A percentile compares a stretch with the other conserved stretches of the same genome.
These are phyloP conservation scores for Drosophila atripex DNA, from an alignment of 2,888 invertebrate genomes.

Conservation along the genomic window DNA sequence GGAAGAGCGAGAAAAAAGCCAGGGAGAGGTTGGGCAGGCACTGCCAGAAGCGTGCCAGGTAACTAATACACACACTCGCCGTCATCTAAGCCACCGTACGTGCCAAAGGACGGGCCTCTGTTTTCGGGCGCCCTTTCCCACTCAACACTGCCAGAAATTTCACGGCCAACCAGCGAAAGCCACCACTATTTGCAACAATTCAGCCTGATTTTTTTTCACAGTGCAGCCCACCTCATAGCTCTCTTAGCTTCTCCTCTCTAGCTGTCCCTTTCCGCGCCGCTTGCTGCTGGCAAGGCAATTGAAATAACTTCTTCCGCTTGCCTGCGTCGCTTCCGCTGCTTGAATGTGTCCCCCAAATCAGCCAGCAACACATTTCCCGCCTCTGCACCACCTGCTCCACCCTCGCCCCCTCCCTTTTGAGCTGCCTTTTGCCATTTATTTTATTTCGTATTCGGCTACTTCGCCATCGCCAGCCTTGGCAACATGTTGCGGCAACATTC, in stretches of 20 bases:
- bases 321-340: slow-evolving; percentile 75
- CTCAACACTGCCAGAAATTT: slow-evolving; percentile 1
- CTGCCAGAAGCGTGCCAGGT: slow-evolving; percentile 72
- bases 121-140: slow-evolving; percentile 8
- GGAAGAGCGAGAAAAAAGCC: too few species aligned
- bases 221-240: slow-evolving; percentile 4
- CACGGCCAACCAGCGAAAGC: too few species aligned
- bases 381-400: neutral
- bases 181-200: too few species aligned
- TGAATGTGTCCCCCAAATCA: slow-evolving; percentile 73
- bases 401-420: slow-evolving; percentile 41
- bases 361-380: slow-evolving; percentile 28
- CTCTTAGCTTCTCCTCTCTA: slow-evolving; percentile 5
- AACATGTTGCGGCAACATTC: slow-evolving; percentile 43
- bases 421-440: slow-evolving; percentile 66
- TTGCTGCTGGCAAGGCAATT: slow-evolving; percentile 67
- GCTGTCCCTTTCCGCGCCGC: slow-evolving; percentile 20
- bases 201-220: neutral
- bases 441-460: slow-evolving; percentile 68
- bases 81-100: slow-evolving; percentile 68
- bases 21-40: slow-evolving; percentile 25
- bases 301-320: slow-evolving; percentile 78
- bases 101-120: slow-evolving; percentile 37
- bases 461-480: slow-evolving; percentile 64
- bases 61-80: slow-evolving; percentile 65